Evolutionary conservation across 2,797 vertebrate genomes (phyloP).

Genomic region (Peromyscus eremicus): DNA sequence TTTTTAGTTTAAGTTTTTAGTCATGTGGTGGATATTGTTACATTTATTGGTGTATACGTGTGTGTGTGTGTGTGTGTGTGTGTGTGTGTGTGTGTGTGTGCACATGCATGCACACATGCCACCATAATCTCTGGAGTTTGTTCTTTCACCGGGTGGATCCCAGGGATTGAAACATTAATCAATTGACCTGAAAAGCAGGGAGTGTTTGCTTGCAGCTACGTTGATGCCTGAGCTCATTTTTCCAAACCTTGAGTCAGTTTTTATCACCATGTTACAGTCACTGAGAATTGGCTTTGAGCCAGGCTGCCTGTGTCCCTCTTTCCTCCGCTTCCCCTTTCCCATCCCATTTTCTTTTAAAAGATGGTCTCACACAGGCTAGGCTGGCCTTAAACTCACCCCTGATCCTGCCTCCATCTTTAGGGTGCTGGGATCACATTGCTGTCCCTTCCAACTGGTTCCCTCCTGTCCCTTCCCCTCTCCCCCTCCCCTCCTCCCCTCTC

Average conservation of each 20-base stretch:
- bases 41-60: no score
- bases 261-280: background rate
- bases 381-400: background rate
- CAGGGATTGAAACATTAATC: background rate
- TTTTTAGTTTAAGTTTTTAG: background rate
- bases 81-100: fast-evolving
- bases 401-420: background rate
- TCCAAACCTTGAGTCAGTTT: background rate
- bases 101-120: fast-evolving
- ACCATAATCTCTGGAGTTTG: background rate
- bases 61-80: background rate
- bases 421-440: background rate
- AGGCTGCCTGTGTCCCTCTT: background rate
- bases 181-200: background rate
- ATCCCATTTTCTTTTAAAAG: background rate
- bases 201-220: background rate
- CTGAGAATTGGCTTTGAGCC: background rate
- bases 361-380: background rate
- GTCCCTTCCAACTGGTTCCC: background rate
- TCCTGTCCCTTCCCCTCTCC: no score
- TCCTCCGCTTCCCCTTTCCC: background rate
- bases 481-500: no score
- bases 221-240: background rate
- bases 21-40: background rate
- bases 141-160: no score